Conservation (phyloP, 2,797 vertebrate species). For the Acomys russatus region DNA sequence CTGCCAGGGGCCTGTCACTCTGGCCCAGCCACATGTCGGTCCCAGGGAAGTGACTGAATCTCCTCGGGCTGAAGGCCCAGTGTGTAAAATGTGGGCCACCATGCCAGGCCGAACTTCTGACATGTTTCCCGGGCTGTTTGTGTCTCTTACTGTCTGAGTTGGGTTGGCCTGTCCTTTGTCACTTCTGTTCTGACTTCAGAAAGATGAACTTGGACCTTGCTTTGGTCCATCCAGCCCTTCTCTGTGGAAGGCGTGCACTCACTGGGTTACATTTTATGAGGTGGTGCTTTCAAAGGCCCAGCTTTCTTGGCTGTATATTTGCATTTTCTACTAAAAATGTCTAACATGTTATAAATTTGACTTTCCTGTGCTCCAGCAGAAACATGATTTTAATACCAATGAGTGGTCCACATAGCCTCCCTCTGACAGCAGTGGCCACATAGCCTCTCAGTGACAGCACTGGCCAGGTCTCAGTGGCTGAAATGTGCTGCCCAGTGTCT, state of each 20-base stretch:
- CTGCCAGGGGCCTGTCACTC: neutral
- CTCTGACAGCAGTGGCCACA: fast-evolving
- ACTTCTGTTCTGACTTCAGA: neutral
- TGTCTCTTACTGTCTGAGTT: neutral
- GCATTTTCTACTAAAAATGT: conserved; percentile 74
- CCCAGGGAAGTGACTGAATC: neutral
- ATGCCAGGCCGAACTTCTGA: neutral
- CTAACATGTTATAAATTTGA: conserved; percentile 70
- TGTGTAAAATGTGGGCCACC: too few species aligned
- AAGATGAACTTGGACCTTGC: neutral
- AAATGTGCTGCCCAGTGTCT: neutral
- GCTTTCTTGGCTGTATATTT: conserved; percentile 35
- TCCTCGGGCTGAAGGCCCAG: neutral
- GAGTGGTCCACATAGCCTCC: neutral
- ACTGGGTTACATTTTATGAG: neutral
- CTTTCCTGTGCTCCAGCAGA: neutral
- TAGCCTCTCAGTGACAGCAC: neutral
- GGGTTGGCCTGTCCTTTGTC: neutral
- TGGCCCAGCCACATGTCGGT: neutral
- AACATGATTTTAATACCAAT: conserved; percentile 59
- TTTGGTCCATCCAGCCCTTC: neutral
- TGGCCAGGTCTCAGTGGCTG: neutral
- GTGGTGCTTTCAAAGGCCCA: neutral
- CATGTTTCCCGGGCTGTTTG: neutral
- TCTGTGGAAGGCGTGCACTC: neutral